phyloP scores from a whole-genome alignment of 2,888 invertebrate genomes.

The Alentia gelatinosa region DNA sequence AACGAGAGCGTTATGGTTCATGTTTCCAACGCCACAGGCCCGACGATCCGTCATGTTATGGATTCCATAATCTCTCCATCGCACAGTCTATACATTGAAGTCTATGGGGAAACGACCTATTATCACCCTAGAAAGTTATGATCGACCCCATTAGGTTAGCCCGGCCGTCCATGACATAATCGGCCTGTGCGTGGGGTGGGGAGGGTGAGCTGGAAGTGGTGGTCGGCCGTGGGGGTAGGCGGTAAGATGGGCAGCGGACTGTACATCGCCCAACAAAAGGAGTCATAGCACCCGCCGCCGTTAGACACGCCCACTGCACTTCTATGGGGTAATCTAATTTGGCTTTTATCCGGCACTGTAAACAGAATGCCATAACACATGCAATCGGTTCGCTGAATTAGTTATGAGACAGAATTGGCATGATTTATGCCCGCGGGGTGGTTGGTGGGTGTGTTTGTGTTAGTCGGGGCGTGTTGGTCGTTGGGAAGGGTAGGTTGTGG shows the following conservation, averaged over 20 bases:
- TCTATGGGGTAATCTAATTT: constrained; percentile 1
- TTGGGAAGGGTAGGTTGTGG: neutral
- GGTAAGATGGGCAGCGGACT: too few species aligned
- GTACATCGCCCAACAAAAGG: neutral
- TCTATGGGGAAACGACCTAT: neutral
- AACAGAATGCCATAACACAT: constrained; percentile 11
- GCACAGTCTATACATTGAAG: neutral
- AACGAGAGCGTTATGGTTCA: too few species aligned
- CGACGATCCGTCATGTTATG: too few species aligned
- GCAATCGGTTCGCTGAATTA: neutral
- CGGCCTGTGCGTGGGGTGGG: too few species aligned
- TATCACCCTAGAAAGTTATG: neutral
- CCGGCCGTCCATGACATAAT: neutral
- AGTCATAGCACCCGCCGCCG: neutral
- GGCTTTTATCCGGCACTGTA: neutral
- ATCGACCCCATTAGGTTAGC: neutral
- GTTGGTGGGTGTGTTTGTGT: neutral
- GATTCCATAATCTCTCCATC: too few species aligned
- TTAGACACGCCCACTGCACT: neutral
- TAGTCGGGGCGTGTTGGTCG: neutral
- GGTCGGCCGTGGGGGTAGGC: neutral
- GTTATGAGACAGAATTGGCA: neutral
- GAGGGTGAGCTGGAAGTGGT: neutral
- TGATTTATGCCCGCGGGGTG: neutral
- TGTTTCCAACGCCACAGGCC: too few species aligned